Evolutionary conservation across 2,113 vertebrate species (phyloP).

Genomic region (Hemiprocne comata): DNA sequence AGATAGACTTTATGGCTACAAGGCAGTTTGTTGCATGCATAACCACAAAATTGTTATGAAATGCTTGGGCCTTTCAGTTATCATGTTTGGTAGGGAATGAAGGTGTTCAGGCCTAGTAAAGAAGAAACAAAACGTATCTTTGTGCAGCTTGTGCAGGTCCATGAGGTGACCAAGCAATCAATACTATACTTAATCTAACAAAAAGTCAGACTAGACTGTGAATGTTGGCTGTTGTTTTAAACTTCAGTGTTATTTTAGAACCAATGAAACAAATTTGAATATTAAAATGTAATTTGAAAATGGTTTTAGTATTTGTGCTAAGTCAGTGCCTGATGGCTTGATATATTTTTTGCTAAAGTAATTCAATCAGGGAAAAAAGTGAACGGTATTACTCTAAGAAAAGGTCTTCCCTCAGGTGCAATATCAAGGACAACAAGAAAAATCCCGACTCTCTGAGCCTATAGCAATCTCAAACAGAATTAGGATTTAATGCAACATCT

Average conservation of each 20-base stretch:
- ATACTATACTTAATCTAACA: background rate
- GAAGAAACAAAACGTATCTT: background rate
- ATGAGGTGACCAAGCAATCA: background rate
- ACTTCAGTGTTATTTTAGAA: background rate
- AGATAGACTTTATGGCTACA: accelerated
- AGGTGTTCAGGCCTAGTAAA: background rate
- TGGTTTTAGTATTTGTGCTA: background rate
- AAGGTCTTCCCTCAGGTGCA: background rate
- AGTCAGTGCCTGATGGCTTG: background rate
- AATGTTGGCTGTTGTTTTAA: background rate
- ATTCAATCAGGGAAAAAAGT: background rate
- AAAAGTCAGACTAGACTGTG: background rate
- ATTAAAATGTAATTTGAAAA: background rate
- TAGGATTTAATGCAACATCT: background rate
- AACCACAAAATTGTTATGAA: background rate
- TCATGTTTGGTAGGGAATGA: background rate
- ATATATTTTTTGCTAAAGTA: background rate
- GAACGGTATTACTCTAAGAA: background rate
- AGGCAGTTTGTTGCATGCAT: background rate
- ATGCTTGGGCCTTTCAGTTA: background rate
- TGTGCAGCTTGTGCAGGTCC: background rate
- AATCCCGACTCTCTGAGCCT: background rate
- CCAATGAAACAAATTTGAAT: background rate
- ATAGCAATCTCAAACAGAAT: background rate
- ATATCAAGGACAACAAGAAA: background rate